Evolutionary conservation across 2,797 vertebrate genomes (phyloP).

Genomic region (Microcaecilia unicolor): DNA sequence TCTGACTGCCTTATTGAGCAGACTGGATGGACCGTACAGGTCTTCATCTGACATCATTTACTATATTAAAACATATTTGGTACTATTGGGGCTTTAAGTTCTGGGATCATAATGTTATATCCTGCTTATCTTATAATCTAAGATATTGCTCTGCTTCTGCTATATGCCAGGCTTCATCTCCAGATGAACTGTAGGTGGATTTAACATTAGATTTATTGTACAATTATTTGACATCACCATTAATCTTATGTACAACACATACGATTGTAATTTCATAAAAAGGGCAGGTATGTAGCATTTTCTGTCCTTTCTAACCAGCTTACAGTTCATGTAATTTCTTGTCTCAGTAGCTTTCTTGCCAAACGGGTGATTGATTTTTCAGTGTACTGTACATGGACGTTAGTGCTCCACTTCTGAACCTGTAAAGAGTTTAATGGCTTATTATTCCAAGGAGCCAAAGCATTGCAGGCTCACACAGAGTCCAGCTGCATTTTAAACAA

Average conservation of each 20-base stretch:
- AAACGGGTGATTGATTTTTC: background rate
- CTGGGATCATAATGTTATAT: background rate
- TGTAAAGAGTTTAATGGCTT: background rate
- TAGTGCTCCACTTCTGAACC: background rate
- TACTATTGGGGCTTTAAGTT: too few relatives aligned
- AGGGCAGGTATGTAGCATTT: slow-evolving; percentile 12
- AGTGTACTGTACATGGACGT: fast-evolving
- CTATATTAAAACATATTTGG: too few relatives aligned
- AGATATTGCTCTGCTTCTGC: slow-evolving; percentile 7
- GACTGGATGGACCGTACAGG: too few relatives aligned
- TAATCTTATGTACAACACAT: slow-evolving; percentile 22
- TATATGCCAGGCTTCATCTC: slow-evolving; percentile 13
- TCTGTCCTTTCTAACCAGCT: too few relatives aligned
- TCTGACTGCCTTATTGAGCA: too few relatives aligned
- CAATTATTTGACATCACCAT: slow-evolving; percentile 17
- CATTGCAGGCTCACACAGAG: too few relatives aligned
- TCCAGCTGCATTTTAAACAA: too few relatives aligned
- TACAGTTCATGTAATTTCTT: too few relatives aligned
- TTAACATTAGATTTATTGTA: background rate
- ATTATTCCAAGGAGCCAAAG: background rate
- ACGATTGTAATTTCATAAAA: slow-evolving; percentile 1
- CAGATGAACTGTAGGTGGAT: slow-evolving; percentile 2
- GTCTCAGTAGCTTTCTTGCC: background rate
- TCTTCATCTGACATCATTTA: too few relatives aligned
- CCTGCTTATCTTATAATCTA: background rate